A percentile compares a stretch with the other conserved stretches of the same genome.
Conservation (phyloP, 2,797 vertebrate species). For the Tachyglossus aculeatus region DNA sequence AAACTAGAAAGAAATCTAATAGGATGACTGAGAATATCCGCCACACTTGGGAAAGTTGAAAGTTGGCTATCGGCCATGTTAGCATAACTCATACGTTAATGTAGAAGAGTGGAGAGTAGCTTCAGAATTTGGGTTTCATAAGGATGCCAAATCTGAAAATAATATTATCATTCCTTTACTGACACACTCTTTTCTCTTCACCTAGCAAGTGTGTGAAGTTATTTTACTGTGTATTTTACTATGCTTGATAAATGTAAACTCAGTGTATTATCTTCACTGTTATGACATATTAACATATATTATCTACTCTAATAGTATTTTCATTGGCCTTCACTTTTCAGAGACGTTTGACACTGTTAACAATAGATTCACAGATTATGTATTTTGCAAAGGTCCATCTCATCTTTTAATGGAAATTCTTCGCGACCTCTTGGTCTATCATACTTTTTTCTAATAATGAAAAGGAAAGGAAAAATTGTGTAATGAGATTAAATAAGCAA, state of each 20-base stretch:
- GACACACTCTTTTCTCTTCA: not conserved
- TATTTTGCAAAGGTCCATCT: not conserved
- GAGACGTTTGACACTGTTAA: conserved; percentile 1
- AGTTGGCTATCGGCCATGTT: too few species aligned
- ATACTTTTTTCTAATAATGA: not conserved
- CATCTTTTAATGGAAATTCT: conserved; percentile 17
- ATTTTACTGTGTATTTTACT: conserved; percentile 37
- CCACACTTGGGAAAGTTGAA: too few species aligned
- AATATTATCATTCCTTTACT: not conserved
- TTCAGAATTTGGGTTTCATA: not conserved
- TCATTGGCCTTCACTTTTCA: conserved; percentile 25
- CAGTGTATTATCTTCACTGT: not conserved
- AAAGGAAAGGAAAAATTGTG: not conserved
- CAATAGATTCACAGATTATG: conserved; percentile 1
- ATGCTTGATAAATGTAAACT: conserved; percentile 38
- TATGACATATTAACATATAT: not conserved
- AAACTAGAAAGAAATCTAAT: too few species aligned
- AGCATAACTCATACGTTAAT: too few species aligned
- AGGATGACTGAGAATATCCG: too few species aligned
- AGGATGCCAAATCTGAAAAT: not conserved
- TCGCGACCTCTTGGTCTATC: not conserved
- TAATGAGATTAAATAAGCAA: not conserved
- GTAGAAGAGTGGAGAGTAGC: not conserved
- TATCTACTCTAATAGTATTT: conserved; percentile 20
- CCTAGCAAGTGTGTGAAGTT: not conserved